Evolutionary conservation across 2,888 invertebrate genomes (phyloP), one percentile per base, ranked within the genome.

Genomic region (Linyphia triangularis): DNA sequence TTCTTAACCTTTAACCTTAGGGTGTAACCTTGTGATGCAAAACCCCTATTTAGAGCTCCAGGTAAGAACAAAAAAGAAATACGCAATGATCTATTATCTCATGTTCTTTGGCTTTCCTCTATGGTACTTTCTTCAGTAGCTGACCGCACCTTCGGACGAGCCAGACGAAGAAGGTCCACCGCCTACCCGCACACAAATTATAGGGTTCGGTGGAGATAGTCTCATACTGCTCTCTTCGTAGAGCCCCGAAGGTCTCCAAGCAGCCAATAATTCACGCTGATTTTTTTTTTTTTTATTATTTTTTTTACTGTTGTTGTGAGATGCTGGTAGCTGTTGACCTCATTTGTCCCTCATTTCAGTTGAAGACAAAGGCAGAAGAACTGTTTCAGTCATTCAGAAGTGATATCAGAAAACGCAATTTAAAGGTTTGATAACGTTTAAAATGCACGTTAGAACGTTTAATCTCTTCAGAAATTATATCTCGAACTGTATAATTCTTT

Each of bases 181-280:
- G 67, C 85, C 85, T 85, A 78, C 79, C 69, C 30, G 72, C 51
- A 22, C 65, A n/a, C 43, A 85, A 85, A 85, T 85, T 85, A 85
- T 72, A 85, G 85, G 85, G 70, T 79, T 24, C 40, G 33, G 51
- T 51, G n/a, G 9, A 33, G 33, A 33, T 33, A 51, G 51, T 13
- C n/a, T 3, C n/a, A 3, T n/a, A n/a, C n/a, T n/a, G n/a, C n/a
- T n/a, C n/a, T 16, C 51, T 51, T 16, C 1, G 16, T 13, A 51
- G n/a, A n/a, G 51, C 51, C 51, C 51, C 16, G n/a, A 51, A n/a
- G 51, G 16, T n/a, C n/a, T 43, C n/a, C n/a, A n/a, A 1, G 51
- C 13, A 51, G 51, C 13, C 51, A 51, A n/a, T 51, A 51, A 13
- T 51, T 51, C 51, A 51, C 51, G n/a, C 33, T 5, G 51, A 16